Percentiles rank a stretch among this genome's conserved stretches.
Conservation (phyloP, 2,888 invertebrate genomes). For the Orthosia cruda region DNA sequence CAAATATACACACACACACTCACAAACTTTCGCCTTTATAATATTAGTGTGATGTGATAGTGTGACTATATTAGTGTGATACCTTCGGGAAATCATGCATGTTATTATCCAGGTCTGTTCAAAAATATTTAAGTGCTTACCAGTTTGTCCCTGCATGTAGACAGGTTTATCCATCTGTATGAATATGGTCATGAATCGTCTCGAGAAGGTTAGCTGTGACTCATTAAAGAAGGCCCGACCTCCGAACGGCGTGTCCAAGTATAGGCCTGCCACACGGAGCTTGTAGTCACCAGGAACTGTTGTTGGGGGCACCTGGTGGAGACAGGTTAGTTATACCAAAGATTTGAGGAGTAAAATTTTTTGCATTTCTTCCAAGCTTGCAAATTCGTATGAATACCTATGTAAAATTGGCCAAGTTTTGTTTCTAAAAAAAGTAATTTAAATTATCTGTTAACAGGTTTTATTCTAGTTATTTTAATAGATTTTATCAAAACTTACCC, state of each 20-base stretch:
- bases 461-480: not conserved
- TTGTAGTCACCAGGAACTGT: slow-evolving; percentile 96
- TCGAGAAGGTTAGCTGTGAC: slow-evolving; percentile 96
- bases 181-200: slow-evolving; percentile 98
- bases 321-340: not conserved
- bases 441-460: not conserved
- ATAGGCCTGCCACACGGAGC: slow-evolving; percentile 95
- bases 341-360: not conserved
- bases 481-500: slow-evolving; percentile 89
- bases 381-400: too few relatives aligned
- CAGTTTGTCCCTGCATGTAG: slow-evolving; percentile 97
- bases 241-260: slow-evolving; percentile 95
- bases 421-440: not conserved
- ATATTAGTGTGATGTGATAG: too few relatives aligned
- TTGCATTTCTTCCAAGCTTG: too few relatives aligned
- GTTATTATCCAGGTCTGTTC: not conserved
- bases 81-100: too few relatives aligned
- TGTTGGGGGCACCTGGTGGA: slow-evolving; percentile 94
- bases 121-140: slow-evolving; percentile 79
- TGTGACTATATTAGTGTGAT: too few relatives aligned
- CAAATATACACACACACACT: too few relatives aligned
- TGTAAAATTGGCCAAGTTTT: not conserved
- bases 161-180: slow-evolving; percentile 98
- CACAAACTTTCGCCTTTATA: too few relatives aligned
- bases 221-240: slow-evolving; percentile 98